Evolutionary conservation across 2,113 vertebrate species (phyloP).

Genomic region (Nothobranchius furzeri): DNA sequence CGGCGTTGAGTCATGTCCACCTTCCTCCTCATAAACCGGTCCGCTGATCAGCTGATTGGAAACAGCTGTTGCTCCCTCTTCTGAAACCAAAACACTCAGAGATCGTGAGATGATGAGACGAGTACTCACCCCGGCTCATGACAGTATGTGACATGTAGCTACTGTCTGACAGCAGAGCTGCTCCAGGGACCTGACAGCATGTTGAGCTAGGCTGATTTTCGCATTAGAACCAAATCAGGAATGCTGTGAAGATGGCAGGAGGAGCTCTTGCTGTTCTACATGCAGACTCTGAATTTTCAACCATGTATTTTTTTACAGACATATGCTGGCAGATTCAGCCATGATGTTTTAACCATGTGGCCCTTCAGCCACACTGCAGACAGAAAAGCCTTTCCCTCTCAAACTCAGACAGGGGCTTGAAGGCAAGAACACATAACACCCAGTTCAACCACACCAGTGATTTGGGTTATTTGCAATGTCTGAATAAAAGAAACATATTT

Average conservation of each 20-base stretch:
- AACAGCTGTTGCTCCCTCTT: no score
- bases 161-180: conserved; percentile 10
- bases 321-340: conserved; percentile 63
- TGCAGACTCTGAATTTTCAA: conserved; percentile 34
- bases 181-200: conserved; percentile 6
- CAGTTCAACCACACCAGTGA: neutral
- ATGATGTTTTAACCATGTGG: conserved; percentile 67
- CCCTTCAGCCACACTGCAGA: conserved; percentile 33
- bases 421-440: conserved; percentile 8
- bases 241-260: conserved; percentile 19
- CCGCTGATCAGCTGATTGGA: no score
- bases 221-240: conserved; percentile 43
- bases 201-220: conserved; percentile 30
- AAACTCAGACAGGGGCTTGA: conserved; percentile 2
- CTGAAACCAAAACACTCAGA: no score
- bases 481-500: neutral
- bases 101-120: no score
- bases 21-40: no score
- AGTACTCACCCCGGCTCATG: no score
- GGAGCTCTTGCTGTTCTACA: conserved; percentile 24
- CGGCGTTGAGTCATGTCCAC: no score
- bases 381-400: conserved; percentile 29
- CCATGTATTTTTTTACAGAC: conserved; percentile 48
- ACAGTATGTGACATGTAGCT: conserved; percentile 20
- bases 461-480: no score